Base-by-base conservation (phyloP, 2,888 invertebrate species). In the Tineola bisselliella region DNA sequence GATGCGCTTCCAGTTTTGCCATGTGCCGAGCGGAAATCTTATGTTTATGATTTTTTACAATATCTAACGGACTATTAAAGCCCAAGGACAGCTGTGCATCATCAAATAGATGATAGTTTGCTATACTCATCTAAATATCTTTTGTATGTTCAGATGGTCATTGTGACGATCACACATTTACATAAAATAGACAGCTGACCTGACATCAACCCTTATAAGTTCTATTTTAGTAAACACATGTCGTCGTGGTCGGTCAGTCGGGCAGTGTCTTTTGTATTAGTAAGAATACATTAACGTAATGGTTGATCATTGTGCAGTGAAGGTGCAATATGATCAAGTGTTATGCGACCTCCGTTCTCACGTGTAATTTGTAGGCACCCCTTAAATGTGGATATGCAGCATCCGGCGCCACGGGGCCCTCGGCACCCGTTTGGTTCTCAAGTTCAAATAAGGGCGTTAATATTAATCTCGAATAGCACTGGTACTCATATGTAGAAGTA, bases 251-350 rank as follows among this genome's bases (percentile, higher is more conserved):
- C 58, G 81, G 78, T 76, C 58, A 58, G 33, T 31, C 15, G 33
- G 25, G 12, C 8, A 19, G 5, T 19, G 72, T 62, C 77, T 70
- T 75, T 74, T 63, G 73, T 72, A 68, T 70, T 78, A 81, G 84
- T 87, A 86, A 83, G 84, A 87, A 84, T 77, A 68, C 69, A 67
- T 63, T 61, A 63, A 15, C 30, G 33, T 19, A 13, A 65, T 62
- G 64, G 43, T 65, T 67, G 30, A 31, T 63, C 67, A 67, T 66
- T 64, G 66, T 70, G 62, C 13, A 13, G 11, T 15, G 76, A 79
- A 84, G 81, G 84, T 86, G 86, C 82, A 77, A 79, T 65, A 63
- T 65, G 75, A 81, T 74, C 84, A 84, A 84, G 84, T 86, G 86
- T 71, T 71, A 76, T 77, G 78, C 70, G 74, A 73, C 71, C 77